Evolutionary conservation across 2,113 vertebrate species (phyloP).

Genomic region (Scolopax mira): DNA sequence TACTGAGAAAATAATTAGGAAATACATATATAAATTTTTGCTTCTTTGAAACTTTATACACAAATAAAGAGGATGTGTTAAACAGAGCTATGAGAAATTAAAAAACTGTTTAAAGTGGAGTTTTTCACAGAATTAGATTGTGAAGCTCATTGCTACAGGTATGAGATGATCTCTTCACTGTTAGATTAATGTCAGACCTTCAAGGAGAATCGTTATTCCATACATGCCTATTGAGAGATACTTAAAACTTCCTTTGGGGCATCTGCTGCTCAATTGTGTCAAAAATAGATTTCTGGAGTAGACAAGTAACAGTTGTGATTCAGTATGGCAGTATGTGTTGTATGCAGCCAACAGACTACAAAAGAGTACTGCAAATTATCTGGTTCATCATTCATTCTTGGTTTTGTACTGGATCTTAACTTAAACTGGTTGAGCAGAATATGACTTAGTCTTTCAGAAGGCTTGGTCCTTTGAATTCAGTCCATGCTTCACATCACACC

Average conservation of each 20-base stretch:
- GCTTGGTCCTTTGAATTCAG: not conserved
- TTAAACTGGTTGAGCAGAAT: not conserved
- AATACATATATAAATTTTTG: not conserved
- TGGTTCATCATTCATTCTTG: not conserved
- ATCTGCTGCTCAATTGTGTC: not conserved
- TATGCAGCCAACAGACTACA: not conserved
- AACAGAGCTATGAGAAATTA: not conserved
- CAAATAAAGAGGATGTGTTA: not conserved
- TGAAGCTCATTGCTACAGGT: not conserved
- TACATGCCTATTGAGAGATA: not conserved
- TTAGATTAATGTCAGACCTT: not conserved
- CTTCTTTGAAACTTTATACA: not conserved
- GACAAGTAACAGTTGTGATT: not conserved
- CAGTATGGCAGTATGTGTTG: accelerated
- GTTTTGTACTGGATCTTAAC: not conserved
- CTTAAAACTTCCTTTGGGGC: not conserved
- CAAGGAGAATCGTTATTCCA: not conserved
- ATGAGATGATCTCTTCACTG: not conserved
- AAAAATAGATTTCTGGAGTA: not conserved
- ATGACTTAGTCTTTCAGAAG: not conserved
- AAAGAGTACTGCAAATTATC: not conserved
- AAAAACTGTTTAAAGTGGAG: not conserved
- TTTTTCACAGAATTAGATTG: not conserved
- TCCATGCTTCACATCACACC: not conserved
- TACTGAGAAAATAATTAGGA: not conserved